Conservation (phyloP, 2,888 invertebrate genomes). For the Kuschelorhynchus macadamiae region DNA sequence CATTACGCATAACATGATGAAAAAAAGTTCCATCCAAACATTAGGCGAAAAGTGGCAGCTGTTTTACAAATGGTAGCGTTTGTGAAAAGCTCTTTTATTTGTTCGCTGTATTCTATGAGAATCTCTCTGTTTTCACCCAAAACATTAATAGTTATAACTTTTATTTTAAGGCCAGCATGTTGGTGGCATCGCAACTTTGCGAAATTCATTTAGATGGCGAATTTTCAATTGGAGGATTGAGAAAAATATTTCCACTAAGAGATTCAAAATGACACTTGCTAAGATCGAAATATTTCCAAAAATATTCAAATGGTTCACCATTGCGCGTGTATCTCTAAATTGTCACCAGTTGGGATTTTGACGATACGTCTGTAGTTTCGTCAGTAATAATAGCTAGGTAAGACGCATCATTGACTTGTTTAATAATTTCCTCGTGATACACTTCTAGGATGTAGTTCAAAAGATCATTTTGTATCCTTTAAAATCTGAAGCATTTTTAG, state of each 20-base stretch:
- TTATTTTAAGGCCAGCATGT: conserved; percentile 42
- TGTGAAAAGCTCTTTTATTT: too few species aligned
- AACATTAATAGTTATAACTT: conserved; percentile 25
- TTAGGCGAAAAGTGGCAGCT: too few species aligned
- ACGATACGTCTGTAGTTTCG: conserved; percentile 58
- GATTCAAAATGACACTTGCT: conserved; percentile 9
- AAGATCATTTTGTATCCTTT: conserved; percentile 47
- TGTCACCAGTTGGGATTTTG: conserved; percentile 53
- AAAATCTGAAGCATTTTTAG: conserved; percentile 56
- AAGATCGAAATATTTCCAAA: conserved; percentile 54
- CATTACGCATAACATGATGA: too few species aligned
- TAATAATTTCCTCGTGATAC: conserved; percentile 53
- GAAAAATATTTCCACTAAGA: conserved; percentile 25
- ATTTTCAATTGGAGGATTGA: conserved; percentile 36
- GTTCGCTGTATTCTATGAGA: too few species aligned
- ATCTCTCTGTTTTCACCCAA: too few species aligned
- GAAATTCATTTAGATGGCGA: conserved; percentile 43
- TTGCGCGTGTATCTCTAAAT: conserved; percentile 54
- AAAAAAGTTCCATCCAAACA: too few species aligned
- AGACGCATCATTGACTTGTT: conserved; percentile 51
- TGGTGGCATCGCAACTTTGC: conserved; percentile 48
- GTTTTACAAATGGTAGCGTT: too few species aligned
- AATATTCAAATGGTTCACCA: conserved; percentile 50
- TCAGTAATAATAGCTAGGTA: conserved; percentile 57
- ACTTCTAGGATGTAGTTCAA: conserved; percentile 56